Evolutionary conservation across 1,140 invertebrate genomes (phyloP).

Genomic region (Catajapyx aquilonaris): DNA sequence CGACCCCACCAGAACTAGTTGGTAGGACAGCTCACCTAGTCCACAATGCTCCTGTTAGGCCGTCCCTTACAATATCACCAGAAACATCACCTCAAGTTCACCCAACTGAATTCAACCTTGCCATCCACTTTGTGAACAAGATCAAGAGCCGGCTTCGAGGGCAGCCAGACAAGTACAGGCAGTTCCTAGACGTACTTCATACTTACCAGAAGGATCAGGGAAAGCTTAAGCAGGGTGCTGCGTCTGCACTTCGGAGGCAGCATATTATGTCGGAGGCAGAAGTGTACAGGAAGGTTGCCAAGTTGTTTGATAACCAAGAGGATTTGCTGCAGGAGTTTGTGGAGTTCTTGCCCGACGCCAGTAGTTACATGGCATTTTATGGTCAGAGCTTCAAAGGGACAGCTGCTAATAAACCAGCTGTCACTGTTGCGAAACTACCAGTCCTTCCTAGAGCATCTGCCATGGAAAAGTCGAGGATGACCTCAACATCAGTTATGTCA

Average conservation of each 20-base stretch:
- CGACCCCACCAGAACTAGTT: conserved; percentile 13
- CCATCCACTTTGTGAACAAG: conserved; percentile 98
- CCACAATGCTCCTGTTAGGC: conserved; percentile 14
- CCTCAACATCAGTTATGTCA: conserved; percentile 47
- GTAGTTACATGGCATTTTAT: conserved; percentile 32
- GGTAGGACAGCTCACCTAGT: conserved; percentile 13
- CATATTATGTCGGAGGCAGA: conserved; percentile 76
- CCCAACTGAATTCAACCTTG: conserved; percentile 96
- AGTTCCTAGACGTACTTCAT: conserved; percentile 92
- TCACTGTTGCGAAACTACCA: conserved; percentile 14
- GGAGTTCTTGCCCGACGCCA: conserved; percentile 91
- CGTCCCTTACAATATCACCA: conserved; percentile 2
- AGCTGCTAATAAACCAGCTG: conserved; percentile 23
- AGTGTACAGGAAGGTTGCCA: conserved; percentile 83
- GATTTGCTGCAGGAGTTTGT: conserved; percentile 90
- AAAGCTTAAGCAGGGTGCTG: conserved; percentile 58
- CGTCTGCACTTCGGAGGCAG: conserved; percentile 24
- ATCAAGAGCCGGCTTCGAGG: conserved; percentile 97
- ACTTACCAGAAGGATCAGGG: conserved; percentile 95
- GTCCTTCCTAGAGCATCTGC: conserved; percentile 39
- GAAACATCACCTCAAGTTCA: conserved; percentile 27
- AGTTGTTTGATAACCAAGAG: conserved; percentile 92
- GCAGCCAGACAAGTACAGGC: conserved; percentile 94
- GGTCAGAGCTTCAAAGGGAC: conserved; percentile 20
- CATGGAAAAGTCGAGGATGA: conserved; percentile 47